A percentile compares a stretch with the other conserved stretches of the same genome.
Conservation (phyloP, 92 coral and sea anemone genomes). For the Palythoa caribaeorum region DNA sequence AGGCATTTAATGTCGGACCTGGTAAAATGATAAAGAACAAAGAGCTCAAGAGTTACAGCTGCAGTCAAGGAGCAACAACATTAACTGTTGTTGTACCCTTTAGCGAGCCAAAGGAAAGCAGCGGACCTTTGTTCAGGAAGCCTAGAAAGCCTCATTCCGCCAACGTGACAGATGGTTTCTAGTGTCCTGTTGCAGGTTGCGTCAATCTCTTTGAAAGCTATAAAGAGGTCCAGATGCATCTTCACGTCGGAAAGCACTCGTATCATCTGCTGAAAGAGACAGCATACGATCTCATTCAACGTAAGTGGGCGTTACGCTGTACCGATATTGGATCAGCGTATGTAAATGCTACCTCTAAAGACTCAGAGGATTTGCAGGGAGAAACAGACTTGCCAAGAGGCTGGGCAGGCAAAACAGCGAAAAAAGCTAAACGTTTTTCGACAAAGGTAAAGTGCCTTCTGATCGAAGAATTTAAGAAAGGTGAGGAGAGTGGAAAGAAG, state of each 20-base stretch:
- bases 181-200: conserved; percentile 54
- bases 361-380: background rate
- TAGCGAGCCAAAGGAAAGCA: background rate
- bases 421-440: conserved; percentile 4
- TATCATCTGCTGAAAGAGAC: conserved; percentile 26
- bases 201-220: conserved; percentile 42
- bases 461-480: background rate
- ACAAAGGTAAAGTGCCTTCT: background rate
- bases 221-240: conserved; percentile 46
- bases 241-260: conserved; percentile 59
- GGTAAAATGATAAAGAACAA: conserved; percentile 48
- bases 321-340: background rate
- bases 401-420: conserved; percentile 4
- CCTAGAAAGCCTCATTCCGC: background rate
- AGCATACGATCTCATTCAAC: conserved; percentile 51
- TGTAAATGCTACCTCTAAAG: background rate
- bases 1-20: conserved; percentile 53
- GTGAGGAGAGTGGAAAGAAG: background rate
- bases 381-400: background rate
- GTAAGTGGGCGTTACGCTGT: conserved; percentile 1
- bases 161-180: background rate
- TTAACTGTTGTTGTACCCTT: background rate
- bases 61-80: conserved; percentile 1
- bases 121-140: background rate
- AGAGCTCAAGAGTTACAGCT: conserved; percentile 8